Base-by-base conservation (phyloP, 2,113 vertebrate genomes). In the Junco hyemalis region DNA sequence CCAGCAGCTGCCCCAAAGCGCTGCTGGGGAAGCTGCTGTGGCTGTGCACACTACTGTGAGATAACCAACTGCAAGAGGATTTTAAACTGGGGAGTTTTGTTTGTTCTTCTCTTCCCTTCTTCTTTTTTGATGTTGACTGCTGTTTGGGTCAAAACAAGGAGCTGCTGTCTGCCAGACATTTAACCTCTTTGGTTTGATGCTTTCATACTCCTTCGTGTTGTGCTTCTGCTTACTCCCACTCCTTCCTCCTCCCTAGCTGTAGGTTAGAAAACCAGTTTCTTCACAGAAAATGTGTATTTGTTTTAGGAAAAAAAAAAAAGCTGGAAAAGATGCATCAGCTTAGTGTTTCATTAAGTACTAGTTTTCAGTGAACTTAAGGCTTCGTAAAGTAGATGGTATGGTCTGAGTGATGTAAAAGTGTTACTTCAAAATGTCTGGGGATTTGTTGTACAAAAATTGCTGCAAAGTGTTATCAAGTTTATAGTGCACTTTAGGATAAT, bases 141-240 rank as follows among this genome's bases (percentile, higher is more conserved):
- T 57, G 1, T 54, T 28, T 88, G 44, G 53, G 81, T 91, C 92
- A 89, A 87, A 96, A 81, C 35, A 66, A 68, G 68, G 76, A 83
- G 88, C 60, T 8, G 6, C 80, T 78, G 26, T 83, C 76, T 94
- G 91, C 64, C 72, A 93, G 69, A 44, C 35, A 57, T 44, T 47
- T 66, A 94, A 90, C 91, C 54, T 95, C 76, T 86, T 77, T 63
- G 79, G 79, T 81, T 66, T 31, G 29, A 42, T 59, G 59, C 54
- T 94, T 96, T 92, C 76, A 29, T 87, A 33, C 36, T 29, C 33
- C 59, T 63, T 44, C 0, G 1, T 83, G 42, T 63, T 78, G 35
- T 90, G 68, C 83, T 92, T 88, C 92, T 96, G 72, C 83, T 83
- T 90, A 86, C 96, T 93, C 95, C 95, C 82, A 93, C 95, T 93